A percentile compares a stretch with the other conserved stretches of the same genome.
Evolutionary conservation across 2,888 invertebrate genomes (phyloP).

Genomic region (Empis livida): DNA sequence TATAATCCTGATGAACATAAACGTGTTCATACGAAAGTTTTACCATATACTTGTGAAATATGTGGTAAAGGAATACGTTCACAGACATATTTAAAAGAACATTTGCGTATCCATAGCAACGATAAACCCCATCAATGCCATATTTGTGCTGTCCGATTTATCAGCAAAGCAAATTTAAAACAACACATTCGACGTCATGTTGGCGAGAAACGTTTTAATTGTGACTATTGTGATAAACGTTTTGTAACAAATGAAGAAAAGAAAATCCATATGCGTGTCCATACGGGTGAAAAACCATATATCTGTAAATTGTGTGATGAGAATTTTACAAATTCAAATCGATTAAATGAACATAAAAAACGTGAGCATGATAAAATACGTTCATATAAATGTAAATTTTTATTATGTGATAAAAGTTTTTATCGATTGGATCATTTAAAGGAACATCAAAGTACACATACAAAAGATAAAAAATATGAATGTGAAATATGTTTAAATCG

Average conservation of each 20-base stretch:
- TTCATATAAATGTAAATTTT: too few species aligned
- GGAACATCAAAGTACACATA: slow-evolving; percentile 10
- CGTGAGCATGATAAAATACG: too few species aligned
- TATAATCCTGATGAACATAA: background rate
- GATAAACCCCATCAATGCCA: background rate
- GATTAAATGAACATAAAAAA: background rate
- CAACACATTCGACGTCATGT: background rate
- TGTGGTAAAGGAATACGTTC: background rate
- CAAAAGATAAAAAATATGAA: slow-evolving; percentile 3
- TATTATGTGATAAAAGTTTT: too few species aligned
- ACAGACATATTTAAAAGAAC: background rate
- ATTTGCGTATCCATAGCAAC: background rate
- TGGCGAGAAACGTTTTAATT: background rate
- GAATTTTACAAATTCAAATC: background rate
- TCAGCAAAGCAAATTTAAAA: background rate
- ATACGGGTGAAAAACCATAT: background rate
- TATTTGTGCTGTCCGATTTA: background rate
- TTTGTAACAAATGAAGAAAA: background rate
- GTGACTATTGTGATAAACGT: background rate
- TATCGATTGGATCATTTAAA: slow-evolving; percentile 3
- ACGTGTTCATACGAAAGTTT: background rate
- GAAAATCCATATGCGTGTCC: background rate
- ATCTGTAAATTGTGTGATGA: background rate
- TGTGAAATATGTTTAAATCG: slow-evolving; percentile 9
- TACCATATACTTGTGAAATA: background rate